A percentile compares a stretch with the other conserved stretches of the same genome.
These are phyloP conservation scores for Drosophila tripunctata DNA, from an alignment of 2,888 invertebrate genomes.

Conservation along the genomic window DNA sequence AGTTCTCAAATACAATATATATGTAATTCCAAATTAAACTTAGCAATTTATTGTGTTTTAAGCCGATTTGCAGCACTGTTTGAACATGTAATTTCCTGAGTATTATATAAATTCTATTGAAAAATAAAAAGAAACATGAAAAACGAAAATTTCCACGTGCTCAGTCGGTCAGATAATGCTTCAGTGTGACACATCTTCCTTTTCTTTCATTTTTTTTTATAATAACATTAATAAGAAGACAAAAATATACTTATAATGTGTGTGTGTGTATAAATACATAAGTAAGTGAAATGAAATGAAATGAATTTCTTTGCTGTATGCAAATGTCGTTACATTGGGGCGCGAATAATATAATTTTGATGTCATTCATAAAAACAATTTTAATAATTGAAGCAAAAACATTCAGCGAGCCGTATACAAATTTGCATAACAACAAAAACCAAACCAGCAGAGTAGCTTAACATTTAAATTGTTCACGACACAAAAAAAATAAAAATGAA, in stretches of 20 bases:
- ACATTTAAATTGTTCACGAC: conserved; percentile 46
- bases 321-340: conserved; percentile 67
- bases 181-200: not conserved
- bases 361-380: conserved; percentile 74
- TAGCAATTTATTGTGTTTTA: too few species aligned
- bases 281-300: conserved; percentile 33
- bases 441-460: conserved; percentile 42
- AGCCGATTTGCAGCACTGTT: conserved; percentile 50
- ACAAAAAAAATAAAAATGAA: not conserved
- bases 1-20: too few species aligned
- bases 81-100: conserved; percentile 60
- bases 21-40: too few species aligned
- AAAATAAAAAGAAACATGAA: too few species aligned
- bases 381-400: conserved; percentile 73
- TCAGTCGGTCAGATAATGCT: conserved; percentile 9
- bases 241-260: conserved; percentile 1
- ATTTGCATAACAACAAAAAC: conserved; percentile 48
- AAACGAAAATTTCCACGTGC: not conserved
- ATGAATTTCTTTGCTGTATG: conserved; percentile 48
- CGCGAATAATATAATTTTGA: conserved; percentile 77
- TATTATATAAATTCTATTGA: too few species aligned
- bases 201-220: not conserved
- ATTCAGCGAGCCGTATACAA: conserved; percentile 48
- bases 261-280: conserved; percentile 7
- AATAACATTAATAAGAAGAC: not conserved